Evolutionary conservation across 1,140 invertebrate species (phyloP).

Genomic region (Drosophila nikananu): DNA sequence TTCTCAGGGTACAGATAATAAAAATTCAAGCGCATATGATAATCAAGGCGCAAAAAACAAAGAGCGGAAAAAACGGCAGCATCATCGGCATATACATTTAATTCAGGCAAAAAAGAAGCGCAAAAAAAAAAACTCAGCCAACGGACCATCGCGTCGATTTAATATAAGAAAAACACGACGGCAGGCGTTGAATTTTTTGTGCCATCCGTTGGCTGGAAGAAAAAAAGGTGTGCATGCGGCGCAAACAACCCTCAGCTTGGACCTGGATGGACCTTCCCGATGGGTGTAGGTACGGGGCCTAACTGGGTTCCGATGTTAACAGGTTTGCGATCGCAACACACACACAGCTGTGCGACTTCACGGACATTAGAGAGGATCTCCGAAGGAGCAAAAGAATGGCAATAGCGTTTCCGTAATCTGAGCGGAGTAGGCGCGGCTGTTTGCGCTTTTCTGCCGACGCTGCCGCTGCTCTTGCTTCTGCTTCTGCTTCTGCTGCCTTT

Average conservation of each 20-base stretch:
- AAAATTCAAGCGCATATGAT: constrained; percentile 85
- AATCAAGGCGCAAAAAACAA: constrained; percentile 75
- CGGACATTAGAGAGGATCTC: constrained; percentile 74
- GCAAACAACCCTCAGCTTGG: constrained; percentile 72
- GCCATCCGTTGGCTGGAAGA: constrained; percentile 40
- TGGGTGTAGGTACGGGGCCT: constrained; percentile 76
- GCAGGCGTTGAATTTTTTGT: constrained; percentile 67
- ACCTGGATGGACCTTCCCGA: constrained; percentile 50
- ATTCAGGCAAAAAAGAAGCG: constrained; percentile 72
- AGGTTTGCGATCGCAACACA: constrained; percentile 64
- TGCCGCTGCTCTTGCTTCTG: constrained; percentile 12
- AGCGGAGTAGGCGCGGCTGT: constrained; percentile 80
- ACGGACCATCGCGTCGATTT: constrained; percentile 79
- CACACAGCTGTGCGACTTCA: constrained; percentile 77
- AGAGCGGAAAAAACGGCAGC: constrained; percentile 65
- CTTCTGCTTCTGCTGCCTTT: constrained; percentile 52
- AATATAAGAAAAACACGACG: constrained; percentile 81
- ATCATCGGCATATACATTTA: constrained; percentile 69
- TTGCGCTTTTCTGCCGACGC: constrained; percentile 75
- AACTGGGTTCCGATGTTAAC: constrained; percentile 81
- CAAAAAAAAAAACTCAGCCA: constrained; percentile 51
- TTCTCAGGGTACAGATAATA: constrained; percentile 85
- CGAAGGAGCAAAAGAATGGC: constrained; percentile 31
- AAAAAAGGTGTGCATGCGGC: constrained; percentile 62
- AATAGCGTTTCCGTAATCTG: constrained; percentile 75